phyloP scores from a whole-genome alignment of 2,888 invertebrate species.

The Agonum fuliginosum region DNA sequence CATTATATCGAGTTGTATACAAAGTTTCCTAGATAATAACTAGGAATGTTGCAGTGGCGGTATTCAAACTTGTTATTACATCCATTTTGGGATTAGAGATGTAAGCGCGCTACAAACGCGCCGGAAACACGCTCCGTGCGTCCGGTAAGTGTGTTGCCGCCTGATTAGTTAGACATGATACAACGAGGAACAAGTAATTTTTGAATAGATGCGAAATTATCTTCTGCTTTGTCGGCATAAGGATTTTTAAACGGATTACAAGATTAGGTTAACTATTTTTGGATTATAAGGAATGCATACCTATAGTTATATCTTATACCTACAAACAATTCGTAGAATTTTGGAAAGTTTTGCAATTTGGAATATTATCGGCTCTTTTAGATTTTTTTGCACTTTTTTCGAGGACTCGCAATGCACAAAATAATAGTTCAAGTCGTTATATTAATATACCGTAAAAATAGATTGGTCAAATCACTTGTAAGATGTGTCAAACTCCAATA shows the following conservation, averaged over 20 bases:
- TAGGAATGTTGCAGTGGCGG: background rate
- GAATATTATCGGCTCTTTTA: too few species aligned
- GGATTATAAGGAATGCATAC: background rate
- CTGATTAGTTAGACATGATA: conserved; percentile 26
- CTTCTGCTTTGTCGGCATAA: background rate
- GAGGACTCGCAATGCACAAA: too few species aligned
- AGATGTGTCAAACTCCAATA: too few species aligned
- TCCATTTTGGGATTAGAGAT: conserved; percentile 30
- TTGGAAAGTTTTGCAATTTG: too few species aligned
- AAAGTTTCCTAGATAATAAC: background rate
- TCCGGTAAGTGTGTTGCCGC: conserved; percentile 32
- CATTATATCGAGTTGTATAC: background rate
- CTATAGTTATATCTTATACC: too few species aligned
- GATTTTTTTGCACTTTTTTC: too few species aligned
- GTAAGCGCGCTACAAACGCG: conserved; percentile 26
- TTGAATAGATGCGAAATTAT: background rate
- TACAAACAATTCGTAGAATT: too few species aligned
- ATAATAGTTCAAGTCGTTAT: too few species aligned
- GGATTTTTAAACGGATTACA: background rate
- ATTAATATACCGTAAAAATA: too few species aligned
- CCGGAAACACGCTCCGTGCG: conserved; percentile 40
- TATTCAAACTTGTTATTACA: conserved; percentile 49
- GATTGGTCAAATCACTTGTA: too few species aligned
- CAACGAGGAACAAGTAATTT: background rate
- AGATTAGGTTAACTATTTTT: background rate